Evolutionary conservation across 2,113 vertebrate genomes (phyloP), one percentile per base, ranked within the genome.

Genomic region (Scophthalmus maximus): DNA sequence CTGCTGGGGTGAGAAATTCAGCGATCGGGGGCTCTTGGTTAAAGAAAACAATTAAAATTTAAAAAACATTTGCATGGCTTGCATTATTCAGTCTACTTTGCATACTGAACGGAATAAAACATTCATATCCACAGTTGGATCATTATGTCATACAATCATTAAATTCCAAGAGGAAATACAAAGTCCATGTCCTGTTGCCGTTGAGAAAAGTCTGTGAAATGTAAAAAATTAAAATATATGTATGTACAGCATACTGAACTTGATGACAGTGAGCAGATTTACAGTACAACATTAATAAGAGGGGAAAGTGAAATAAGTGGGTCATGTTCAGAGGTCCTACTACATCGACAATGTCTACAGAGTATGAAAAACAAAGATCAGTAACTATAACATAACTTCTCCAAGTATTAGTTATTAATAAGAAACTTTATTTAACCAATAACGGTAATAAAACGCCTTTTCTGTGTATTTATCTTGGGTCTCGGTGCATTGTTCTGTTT

Each of bases 11-110:
- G 26, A 59, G n/a, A 34, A 40, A 7, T 44, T 66, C 46, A 65
- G 25, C 47, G 46, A 47, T 12, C 49, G 17, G 55, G 76, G 60
- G 70, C 42, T 61, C 38, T 20, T 23, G 8, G 6, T 40, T 14
- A 46, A 11, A 18, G 6, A 29, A 67, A 42, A 11, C 17, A 62
- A n/a, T 42, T 44, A 38, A 15, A 61, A n/a, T 6, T 18, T 25
- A 29, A 14, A 66, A 68, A 68, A 62, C 17, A 62, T 65, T 32
- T 29, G 30, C 64, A 77, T 84, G 60, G 67, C 61, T 75, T 81
- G 50, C 59, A 78, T 73, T 84, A 29, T 58, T 78, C 50, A 65
- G 62, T 68, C 29, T 51, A 18, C n/a, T 67, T 74, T 84, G 85
- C 78, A 84, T 82, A 87, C 76, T 66, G 38, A 73, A 64, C 0